These are phyloP conservation scores for Theretra japonica DNA, from an alignment of 2,888 invertebrate genomes.

Conservation along the genomic window DNA sequence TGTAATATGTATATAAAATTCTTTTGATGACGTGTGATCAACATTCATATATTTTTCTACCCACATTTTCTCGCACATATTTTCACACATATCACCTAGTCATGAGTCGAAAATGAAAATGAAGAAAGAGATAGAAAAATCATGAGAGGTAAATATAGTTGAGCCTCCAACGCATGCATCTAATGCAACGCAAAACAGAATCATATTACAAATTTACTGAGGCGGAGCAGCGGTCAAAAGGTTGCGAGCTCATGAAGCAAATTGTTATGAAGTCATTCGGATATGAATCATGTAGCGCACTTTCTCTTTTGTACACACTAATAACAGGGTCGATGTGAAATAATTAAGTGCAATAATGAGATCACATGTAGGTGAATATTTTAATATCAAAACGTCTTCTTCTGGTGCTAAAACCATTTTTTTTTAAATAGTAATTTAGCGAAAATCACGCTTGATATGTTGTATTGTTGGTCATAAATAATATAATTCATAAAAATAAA, in stretches of 20 bases:
- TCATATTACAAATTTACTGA: slow-evolving; percentile 9
- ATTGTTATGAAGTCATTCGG: slow-evolving; percentile 31
- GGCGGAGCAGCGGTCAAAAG: slow-evolving; percentile 6
- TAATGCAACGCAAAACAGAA: neutral
- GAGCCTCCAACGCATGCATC: neutral
- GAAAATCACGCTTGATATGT: no score
- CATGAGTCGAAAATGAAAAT: no score
- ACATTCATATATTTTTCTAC: no score
- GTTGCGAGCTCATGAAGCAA: slow-evolving; percentile 24
- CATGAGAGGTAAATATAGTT: no score
- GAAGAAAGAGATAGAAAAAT: no score
- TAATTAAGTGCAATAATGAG: slow-evolving; percentile 48
- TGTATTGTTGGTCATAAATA: no score
- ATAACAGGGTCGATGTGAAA: slow-evolving; percentile 48
- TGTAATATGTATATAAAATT: no score
- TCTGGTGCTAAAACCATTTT: neutral
- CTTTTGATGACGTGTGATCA: no score
- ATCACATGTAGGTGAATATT: slow-evolving; percentile 31
- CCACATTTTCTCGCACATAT: no score
- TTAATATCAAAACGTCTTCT: neutral
- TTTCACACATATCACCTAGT: no score
- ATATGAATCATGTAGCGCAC: slow-evolving; percentile 56
- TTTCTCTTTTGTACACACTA: slow-evolving; percentile 57
- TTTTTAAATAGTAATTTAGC: neutral
- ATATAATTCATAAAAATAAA: no score